These are phyloP conservation scores for Toxotes chatareus DNA, from an alignment of 2,113 vertebrate species.

Conservation along the genomic window DNA sequence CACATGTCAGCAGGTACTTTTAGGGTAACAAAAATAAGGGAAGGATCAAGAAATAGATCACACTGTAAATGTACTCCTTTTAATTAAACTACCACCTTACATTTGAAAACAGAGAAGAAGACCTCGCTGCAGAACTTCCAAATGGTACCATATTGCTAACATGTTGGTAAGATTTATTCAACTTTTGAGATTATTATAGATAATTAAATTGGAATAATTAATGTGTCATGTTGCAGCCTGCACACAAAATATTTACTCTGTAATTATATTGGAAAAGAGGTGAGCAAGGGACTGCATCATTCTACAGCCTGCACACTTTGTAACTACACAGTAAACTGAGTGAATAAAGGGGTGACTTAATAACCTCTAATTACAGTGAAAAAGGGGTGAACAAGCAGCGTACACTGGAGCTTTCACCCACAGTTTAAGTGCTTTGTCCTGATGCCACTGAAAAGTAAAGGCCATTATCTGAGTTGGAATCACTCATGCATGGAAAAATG, in stretches of 20 bases:
- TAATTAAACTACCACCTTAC: background rate
- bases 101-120: background rate
- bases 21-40: background rate
- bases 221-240: too few relatives aligned
- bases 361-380: slow-evolving; percentile 8
- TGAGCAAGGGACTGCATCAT: background rate
- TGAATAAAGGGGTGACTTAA: too few relatives aligned
- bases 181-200: too few relatives aligned
- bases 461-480: background rate
- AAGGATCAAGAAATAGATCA: background rate
- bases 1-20: background rate
- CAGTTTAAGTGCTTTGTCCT: background rate
- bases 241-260: background rate
- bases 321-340: background rate
- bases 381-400: background rate
- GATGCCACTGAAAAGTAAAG: background rate
- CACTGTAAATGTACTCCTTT: background rate
- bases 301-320: background rate
- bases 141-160: too few relatives aligned
- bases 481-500: background rate
- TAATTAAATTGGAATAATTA: too few relatives aligned
- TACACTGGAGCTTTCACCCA: background rate
- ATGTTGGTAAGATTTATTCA: too few relatives aligned
- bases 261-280: background rate
- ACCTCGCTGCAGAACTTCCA: background rate